phyloP scores from a whole-genome alignment of 2,888 invertebrate genomes.

The Drosophila lacicola region DNA sequence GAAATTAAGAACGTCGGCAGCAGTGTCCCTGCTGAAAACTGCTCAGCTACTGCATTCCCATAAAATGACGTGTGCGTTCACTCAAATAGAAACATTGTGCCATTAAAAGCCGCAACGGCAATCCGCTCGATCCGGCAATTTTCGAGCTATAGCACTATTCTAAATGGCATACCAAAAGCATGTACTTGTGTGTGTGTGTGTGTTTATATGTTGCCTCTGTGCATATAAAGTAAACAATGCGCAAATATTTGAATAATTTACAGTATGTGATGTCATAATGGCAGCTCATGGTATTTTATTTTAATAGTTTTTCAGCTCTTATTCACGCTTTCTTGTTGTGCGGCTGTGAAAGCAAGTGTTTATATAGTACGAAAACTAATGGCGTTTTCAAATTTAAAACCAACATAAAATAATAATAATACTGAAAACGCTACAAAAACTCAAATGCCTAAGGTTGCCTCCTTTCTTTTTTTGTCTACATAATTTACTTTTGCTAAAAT shows the following conservation, averaged over 20 bases:
- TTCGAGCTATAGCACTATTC: slow-evolving; percentile 36
- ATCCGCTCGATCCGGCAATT: slow-evolving; percentile 47
- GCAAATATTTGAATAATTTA: slow-evolving; percentile 74
- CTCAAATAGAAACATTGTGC: slow-evolving; percentile 74
- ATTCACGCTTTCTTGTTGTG: slow-evolving; percentile 57
- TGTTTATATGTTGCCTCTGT: slow-evolving; percentile 4
- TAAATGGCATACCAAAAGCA: slow-evolving; percentile 45
- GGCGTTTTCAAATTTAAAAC: slow-evolving; percentile 24
- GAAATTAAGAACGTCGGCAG: slow-evolving; percentile 34
- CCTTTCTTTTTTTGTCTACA: slow-evolving; percentile 5
- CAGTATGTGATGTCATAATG: slow-evolving; percentile 75
- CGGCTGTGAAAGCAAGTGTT: slow-evolving; percentile 26
- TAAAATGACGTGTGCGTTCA: slow-evolving; percentile 73
- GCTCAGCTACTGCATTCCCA: slow-evolving; percentile 55
- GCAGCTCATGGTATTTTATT: slow-evolving; percentile 30
- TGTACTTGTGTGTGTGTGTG: slow-evolving; percentile 22
- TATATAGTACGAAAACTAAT: slow-evolving; percentile 19
- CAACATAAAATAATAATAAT: slow-evolving; percentile 18
- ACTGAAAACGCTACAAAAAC: slow-evolving; percentile 4
- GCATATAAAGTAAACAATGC: slow-evolving; percentile 58
- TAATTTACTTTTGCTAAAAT: slow-evolving; percentile 21
- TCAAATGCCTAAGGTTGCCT: background rate
- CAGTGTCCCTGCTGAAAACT: background rate
- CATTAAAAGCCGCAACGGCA: slow-evolving; percentile 49
- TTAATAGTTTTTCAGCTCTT: slow-evolving; percentile 39